phyloP scores from a whole-genome alignment of 1,140 invertebrate species.

The Lordiphosa collinella region DNA sequence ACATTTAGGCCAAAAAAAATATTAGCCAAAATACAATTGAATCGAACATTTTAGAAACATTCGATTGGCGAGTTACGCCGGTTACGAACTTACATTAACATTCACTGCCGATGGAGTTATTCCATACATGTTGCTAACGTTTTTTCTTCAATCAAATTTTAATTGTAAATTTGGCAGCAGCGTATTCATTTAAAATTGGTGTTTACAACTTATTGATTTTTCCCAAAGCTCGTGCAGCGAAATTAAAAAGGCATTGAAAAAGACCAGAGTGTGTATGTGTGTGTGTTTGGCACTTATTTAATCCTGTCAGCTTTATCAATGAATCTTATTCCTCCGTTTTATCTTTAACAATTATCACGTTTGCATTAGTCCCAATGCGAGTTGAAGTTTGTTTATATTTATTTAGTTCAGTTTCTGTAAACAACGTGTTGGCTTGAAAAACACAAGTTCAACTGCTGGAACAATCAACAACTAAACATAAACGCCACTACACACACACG shows the following conservation, averaged over 20 bases:
- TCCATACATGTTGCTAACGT: slow-evolving; percentile 32
- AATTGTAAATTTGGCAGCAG: slow-evolving; percentile 13
- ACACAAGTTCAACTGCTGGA: too few relatives aligned
- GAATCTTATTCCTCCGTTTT: slow-evolving; percentile 20
- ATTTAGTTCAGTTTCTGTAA: slow-evolving; percentile 38
- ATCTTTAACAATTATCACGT: slow-evolving; percentile 36
- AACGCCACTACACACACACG: slow-evolving; percentile 30
- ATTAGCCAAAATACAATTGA: slow-evolving; percentile 11
- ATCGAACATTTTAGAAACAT: background rate
- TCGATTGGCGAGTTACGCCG: background rate
- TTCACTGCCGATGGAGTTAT: slow-evolving; percentile 6
- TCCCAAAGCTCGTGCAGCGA: slow-evolving; percentile 30
- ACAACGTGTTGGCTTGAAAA: slow-evolving; percentile 24
- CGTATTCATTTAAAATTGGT: slow-evolving; percentile 33
- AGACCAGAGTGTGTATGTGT: slow-evolving; percentile 15
- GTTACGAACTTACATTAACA: slow-evolving; percentile 10
- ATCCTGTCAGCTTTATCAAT: slow-evolving; percentile 21
- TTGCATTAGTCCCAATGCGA: slow-evolving; percentile 21
- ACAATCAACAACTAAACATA: slow-evolving; percentile 7
- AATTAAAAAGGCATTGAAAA: slow-evolving; percentile 32
- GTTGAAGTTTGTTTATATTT: slow-evolving; percentile 35
- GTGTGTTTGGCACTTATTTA: slow-evolving; percentile 37
- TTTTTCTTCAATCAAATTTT: slow-evolving; percentile 5
- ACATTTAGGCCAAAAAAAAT: too few relatives aligned
- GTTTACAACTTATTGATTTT: slow-evolving; percentile 50